Evolutionary conservation across 92 coral and sea anemone genomes (phyloP), one percentile per base, ranked within the genome.

Genomic region (Zoanthus gigantus): DNA sequence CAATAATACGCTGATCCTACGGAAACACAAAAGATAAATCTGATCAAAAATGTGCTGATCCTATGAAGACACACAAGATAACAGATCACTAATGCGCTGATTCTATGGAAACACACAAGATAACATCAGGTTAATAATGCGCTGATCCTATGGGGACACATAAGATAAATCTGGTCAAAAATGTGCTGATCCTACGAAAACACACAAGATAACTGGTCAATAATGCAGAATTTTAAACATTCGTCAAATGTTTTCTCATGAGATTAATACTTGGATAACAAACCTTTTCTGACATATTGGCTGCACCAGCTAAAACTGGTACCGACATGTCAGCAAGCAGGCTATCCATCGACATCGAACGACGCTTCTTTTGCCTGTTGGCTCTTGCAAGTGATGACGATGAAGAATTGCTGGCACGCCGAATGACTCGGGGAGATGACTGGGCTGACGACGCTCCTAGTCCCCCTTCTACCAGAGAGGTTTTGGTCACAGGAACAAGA

Each of bases 221-320:
- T 92, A 18, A 95, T 95, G 76, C 96, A 94, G 54, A 37, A 17
- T 65, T 65, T 15, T 9, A 65, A 65, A 29, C 46, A 23, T 3
- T 31, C 13, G 7, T 29, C 74, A 31, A 1, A 4, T 18, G 32
- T 47, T 42, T n/a, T 74, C 31, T 17, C 17, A 10, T 44, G 31
- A n/a, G 14, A 72, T 47, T 11, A 23, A 7, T 48, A 75, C 16
- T 11, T 1, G 42, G 7, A 11, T 14, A 4, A 46, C 75, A 37
- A 74, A 94, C 98, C 98, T 93, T 94, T 52, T 87, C 91, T 11
- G 98, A 94, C 79, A 93, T 75, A 66, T 90, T 83, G n/a, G 85
- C 84, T 44, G 92, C 94, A 0, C 90, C 94, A 9, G 89, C 93
- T 12, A 81, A 68, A 6, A 74, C 85, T 44, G 85, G 85, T 37